Percentiles rank a stretch among this genome's conserved stretches.
Conservation (phyloP, 2,888 invertebrate genomes). For the Acanthosepion esculentum region DNA sequence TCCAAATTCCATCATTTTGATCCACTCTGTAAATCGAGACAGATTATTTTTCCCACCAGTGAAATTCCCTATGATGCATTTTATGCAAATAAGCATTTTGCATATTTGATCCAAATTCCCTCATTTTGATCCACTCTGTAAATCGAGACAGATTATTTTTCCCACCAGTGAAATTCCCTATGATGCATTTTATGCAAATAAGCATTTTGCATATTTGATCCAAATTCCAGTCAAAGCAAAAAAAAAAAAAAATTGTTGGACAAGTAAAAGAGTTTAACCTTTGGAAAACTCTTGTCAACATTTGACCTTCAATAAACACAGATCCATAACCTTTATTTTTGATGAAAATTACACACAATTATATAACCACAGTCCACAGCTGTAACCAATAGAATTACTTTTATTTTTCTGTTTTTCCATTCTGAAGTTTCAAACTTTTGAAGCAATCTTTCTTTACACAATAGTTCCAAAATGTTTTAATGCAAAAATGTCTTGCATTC, state of each 20-base stretch:
- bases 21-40: not conserved
- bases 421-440: not conserved
- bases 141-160: not conserved
- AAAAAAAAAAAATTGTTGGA: not conserved
- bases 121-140: not conserved
- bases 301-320: slow-evolving; percentile 9
- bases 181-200: not conserved
- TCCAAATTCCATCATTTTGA: not conserved
- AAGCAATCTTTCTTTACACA: not conserved
- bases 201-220: not conserved
- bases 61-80: not conserved
- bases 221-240: not conserved
- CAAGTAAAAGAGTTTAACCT: not conserved
- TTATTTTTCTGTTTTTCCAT: not conserved
- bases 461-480: not conserved
- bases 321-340: not conserved
- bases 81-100: not conserved
- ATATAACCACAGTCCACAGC: not conserved
- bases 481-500: not conserved
- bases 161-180: not conserved
- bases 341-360: not conserved
- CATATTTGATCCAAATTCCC: not conserved
- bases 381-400: not conserved
- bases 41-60: not conserved
- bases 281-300: not conserved